Base-by-base conservation (phyloP, 2,113 vertebrate genomes). In the Megaleporinus macrocephalus region DNA sequence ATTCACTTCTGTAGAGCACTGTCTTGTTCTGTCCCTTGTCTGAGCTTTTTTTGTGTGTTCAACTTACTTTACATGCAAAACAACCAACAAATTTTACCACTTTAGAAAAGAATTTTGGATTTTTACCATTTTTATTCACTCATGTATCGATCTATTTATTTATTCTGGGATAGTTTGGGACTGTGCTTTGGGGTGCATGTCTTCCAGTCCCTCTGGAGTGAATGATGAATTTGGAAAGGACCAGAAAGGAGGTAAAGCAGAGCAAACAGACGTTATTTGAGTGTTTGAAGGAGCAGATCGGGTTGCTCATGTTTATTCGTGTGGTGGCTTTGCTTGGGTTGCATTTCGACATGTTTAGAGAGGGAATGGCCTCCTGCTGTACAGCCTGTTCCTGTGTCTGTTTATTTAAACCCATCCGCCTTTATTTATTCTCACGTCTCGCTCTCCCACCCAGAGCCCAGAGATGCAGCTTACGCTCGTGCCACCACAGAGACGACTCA, bases 331-430 rank as follows among this genome's bases (percentile, higher is more conserved):
- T 76, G 72, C 76, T 70, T 73, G 79, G 53, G 76, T 73, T 81
- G 36, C 73, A 84, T 51, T 84, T 80, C 68, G 83, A 76, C 83
- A 20, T 84, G 73, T 84, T 84, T 80, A 84, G 69, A 76, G 66
- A 84, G 24, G 73, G 33, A 44, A 24, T 65, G 20, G 59, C 30
- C 77, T 84, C 77, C 49, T 76, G 47, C 79, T 69, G 36, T 20
- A 16, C 29, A 59, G 69, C 61, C 20, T 85, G 79, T 78, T 81
- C 79, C 75, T 80, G 76, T 76, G 73, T 74, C 61, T 82, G 75
- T 81, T 85, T 81, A 72, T 85, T 85, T 81, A 77, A 85, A 82
- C 75, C 81, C 72, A 74, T 68, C 84, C 41, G 71, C 51, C 70
- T 74, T 82, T 82, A 77, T 78, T 82, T 82, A 76, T 82, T 77